phyloP scores from a whole-genome alignment of 2,888 invertebrate species.

The Bhutanitis thaidina region DNA sequence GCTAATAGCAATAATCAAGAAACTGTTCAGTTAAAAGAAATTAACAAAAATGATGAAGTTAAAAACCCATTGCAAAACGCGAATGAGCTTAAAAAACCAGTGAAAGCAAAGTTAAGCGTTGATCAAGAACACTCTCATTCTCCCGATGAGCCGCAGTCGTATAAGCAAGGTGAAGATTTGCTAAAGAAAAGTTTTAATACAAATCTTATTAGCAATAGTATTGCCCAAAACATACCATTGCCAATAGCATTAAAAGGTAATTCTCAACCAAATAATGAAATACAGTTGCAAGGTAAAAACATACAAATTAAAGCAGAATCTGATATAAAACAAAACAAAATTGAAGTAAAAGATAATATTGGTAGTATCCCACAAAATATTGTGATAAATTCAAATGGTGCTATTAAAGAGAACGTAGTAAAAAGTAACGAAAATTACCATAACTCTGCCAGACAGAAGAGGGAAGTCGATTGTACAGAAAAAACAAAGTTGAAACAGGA shows the following conservation, averaged over 20 bases:
- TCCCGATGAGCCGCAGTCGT: slow-evolving; percentile 62
- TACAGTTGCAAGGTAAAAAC: slow-evolving; percentile 16
- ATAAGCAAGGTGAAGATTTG: slow-evolving; percentile 56
- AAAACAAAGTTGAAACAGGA: slow-evolving; percentile 41
- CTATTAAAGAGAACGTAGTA: slow-evolving; percentile 20
- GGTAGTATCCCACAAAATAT: slow-evolving; percentile 20
- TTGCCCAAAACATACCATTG: slow-evolving; percentile 44
- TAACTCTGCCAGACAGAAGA: slow-evolving; percentile 45
- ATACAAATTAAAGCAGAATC: slow-evolving; percentile 19
- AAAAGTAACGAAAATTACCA: slow-evolving; percentile 18
- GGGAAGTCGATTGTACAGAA: slow-evolving; percentile 58
- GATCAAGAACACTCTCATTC: slow-evolving; percentile 46
- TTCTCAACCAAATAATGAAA: slow-evolving; percentile 16
- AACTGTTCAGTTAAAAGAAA: not conserved
- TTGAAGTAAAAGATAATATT: slow-evolving; percentile 23
- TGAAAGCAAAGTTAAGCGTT: not conserved
- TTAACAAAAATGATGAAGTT: slow-evolving; percentile 1
- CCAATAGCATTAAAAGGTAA: slow-evolving; percentile 44
- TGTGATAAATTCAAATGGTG: slow-evolving; percentile 27
- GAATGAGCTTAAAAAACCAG: slow-evolving; percentile 2
- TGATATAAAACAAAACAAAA: slow-evolving; percentile 19
- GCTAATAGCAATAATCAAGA: slow-evolving; percentile 1
- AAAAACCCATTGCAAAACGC: slow-evolving; percentile 6
- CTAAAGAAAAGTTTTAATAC: slow-evolving; percentile 28
- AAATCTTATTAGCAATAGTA: slow-evolving; percentile 25